A percentile compares a stretch with the other conserved stretches of the same genome.
These are phyloP conservation scores for Eilema griseolum DNA, from an alignment of 2,888 invertebrate genomes.

Conservation along the genomic window DNA sequence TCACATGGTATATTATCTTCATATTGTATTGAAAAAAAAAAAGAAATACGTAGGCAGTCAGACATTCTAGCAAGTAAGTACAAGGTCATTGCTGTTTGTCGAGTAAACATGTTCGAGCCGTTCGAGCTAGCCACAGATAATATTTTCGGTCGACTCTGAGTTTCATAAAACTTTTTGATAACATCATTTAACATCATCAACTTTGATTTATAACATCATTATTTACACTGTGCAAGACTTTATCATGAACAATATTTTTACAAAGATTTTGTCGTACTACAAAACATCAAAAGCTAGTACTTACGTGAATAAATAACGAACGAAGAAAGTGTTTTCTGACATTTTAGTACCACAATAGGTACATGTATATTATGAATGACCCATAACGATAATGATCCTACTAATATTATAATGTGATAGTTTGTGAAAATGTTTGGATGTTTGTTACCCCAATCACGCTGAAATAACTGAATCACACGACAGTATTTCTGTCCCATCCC, in stretches of 20 bases:
- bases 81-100: constrained; percentile 44
- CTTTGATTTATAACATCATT: constrained; percentile 37
- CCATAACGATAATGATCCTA: no score
- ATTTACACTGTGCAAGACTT: constrained; percentile 14
- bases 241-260: neutral
- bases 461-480: no score
- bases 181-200: no score
- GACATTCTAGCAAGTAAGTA: constrained; percentile 32
- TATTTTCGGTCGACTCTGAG: constrained; percentile 34
- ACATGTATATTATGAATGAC: no score
- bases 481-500: no score
- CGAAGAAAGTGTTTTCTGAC: no score
- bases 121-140: constrained; percentile 37
- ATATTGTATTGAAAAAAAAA: constrained; percentile 18
- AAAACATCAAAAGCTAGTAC: no score
- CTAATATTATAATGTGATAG: no score
- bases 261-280: neutral
- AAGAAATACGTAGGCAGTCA: constrained; percentile 18
- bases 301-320: no score
- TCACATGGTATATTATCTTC: constrained; percentile 14
- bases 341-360: no score
- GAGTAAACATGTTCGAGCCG: constrained; percentile 39
- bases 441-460: no score
- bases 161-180: constrained; percentile 39
- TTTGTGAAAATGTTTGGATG: no score